Evolutionary conservation across 2,888 invertebrate genomes (phyloP).

Genomic region (Colostygia pectinataria): DNA sequence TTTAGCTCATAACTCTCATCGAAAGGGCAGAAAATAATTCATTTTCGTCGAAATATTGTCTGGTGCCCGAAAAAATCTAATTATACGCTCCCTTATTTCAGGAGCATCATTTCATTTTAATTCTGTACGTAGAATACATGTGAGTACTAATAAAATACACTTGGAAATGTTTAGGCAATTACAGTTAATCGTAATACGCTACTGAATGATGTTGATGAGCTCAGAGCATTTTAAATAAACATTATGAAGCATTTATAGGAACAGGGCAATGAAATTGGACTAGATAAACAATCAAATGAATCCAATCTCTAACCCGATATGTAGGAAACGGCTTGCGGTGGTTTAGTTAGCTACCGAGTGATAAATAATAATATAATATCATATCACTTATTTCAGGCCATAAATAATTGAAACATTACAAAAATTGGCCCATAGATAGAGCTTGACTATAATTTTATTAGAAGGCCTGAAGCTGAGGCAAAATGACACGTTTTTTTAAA

Average conservation of each 20-base stretch:
- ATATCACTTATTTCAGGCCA: too few species aligned
- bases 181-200: slow-evolving; percentile 29
- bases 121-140: slow-evolving; percentile 1
- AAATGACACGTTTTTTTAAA: too few species aligned
- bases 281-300: slow-evolving; percentile 63
- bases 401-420: not conserved
- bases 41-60: slow-evolving; percentile 65
- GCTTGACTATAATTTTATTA: too few species aligned
- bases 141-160: slow-evolving; percentile 11
- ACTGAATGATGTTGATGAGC: slow-evolving; percentile 36
- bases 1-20: slow-evolving; percentile 45
- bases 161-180: slow-evolving; percentile 33
- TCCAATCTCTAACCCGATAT: slow-evolving; percentile 68
- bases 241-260: slow-evolving; percentile 49
- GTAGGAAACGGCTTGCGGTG: slow-evolving; percentile 49
- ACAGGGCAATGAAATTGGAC: slow-evolving; percentile 53
- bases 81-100: slow-evolving; percentile 45
- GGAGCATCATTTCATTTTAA: slow-evolving; percentile 27
- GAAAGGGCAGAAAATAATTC: slow-evolving; percentile 66
- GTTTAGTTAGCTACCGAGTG: slow-evolving; percentile 42
- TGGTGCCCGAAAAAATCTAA: slow-evolving; percentile 52
- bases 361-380: not conserved
- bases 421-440: too few species aligned
- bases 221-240: slow-evolving; percentile 52
- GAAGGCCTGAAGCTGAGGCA: too few species aligned